Conservation (phyloP, 2,113 vertebrate species). For the Platanista minor region DNA sequence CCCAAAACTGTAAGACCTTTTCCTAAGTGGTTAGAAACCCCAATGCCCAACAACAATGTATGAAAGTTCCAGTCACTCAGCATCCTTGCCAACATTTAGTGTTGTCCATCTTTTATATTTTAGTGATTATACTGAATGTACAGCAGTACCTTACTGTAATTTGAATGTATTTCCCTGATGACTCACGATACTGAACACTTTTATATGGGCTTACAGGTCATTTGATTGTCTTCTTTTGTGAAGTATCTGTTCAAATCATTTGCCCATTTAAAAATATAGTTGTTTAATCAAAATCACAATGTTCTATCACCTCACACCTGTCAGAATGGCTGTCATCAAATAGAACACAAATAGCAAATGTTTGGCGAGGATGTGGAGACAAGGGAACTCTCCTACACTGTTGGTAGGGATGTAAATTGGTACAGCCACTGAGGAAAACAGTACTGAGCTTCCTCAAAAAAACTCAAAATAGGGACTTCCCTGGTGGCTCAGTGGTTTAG, state of each 20-base stretch:
- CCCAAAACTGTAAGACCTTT: background rate
- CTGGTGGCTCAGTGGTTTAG: no score
- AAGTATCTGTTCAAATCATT: background rate
- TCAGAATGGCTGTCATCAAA: no score
- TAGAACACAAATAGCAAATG: no score
- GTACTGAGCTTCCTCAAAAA: no score
- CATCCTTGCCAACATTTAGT: background rate
- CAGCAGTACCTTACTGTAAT: background rate
- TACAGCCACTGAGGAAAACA: no score
- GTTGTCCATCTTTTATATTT: background rate
- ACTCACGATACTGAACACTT: background rate
- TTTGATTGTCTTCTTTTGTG: background rate
- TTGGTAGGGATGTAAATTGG: no score
- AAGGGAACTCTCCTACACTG: no score
- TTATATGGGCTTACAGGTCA: background rate
- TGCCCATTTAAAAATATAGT: background rate
- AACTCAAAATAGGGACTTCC: no score
- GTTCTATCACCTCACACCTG: no score
- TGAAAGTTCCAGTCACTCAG: background rate
- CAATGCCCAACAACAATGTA: background rate
- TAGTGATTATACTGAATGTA: background rate
- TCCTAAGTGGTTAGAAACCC: background rate
- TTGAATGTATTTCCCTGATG: background rate
- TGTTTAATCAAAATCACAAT: background rate
- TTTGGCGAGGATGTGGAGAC: no score